Conservation (phyloP, 64 coral and sea anemone genomes). For the Stylophora pistillata region DNA sequence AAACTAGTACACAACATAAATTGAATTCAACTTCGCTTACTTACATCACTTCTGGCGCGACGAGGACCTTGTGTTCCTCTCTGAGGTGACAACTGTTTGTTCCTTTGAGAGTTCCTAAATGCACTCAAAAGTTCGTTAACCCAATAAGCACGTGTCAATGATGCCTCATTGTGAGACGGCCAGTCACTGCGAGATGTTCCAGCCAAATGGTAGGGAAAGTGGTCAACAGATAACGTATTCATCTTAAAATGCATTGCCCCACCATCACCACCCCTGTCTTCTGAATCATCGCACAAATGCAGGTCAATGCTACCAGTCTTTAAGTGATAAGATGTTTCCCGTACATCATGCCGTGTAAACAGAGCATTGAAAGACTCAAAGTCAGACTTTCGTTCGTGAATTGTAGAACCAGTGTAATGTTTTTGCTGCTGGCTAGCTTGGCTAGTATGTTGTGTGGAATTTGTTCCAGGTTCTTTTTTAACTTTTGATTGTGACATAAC, state of each 20-base stretch:
- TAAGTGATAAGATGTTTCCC: slow-evolving; percentile 91
- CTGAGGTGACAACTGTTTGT: slow-evolving; percentile 18
- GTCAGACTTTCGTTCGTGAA: slow-evolving; percentile 45
- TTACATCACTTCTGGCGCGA: slow-evolving; percentile 39
- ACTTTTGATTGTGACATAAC: slow-evolving; percentile 46
- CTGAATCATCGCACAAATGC: slow-evolving; percentile 89
- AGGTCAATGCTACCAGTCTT: slow-evolving; percentile 93
- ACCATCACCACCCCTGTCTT: slow-evolving; percentile 50
- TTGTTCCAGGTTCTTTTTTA: slow-evolving; percentile 31
- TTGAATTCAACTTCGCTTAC: neutral
- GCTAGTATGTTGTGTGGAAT: slow-evolving; percentile 9
- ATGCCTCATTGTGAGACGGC: slow-evolving; percentile 91
- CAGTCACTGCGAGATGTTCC: slow-evolving; percentile 83
- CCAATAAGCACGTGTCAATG: slow-evolving; percentile 88
- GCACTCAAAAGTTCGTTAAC: slow-evolving; percentile 83
- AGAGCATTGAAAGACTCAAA: slow-evolving; percentile 50
- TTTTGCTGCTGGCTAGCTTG: slow-evolving; percentile 57
- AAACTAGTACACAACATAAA: neutral
- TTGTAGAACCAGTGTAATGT: slow-evolving; percentile 57
- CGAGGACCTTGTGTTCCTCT: slow-evolving; percentile 1
- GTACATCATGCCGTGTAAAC: slow-evolving; percentile 82
- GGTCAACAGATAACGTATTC: slow-evolving; percentile 84
- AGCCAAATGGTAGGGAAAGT: slow-evolving; percentile 92
- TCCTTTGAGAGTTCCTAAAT: slow-evolving; percentile 82
- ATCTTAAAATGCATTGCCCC: slow-evolving; percentile 96